These are phyloP conservation scores for Stichodactyla helianthus DNA, from an alignment of 64 coral and sea anemone species.

Conservation along the genomic window DNA sequence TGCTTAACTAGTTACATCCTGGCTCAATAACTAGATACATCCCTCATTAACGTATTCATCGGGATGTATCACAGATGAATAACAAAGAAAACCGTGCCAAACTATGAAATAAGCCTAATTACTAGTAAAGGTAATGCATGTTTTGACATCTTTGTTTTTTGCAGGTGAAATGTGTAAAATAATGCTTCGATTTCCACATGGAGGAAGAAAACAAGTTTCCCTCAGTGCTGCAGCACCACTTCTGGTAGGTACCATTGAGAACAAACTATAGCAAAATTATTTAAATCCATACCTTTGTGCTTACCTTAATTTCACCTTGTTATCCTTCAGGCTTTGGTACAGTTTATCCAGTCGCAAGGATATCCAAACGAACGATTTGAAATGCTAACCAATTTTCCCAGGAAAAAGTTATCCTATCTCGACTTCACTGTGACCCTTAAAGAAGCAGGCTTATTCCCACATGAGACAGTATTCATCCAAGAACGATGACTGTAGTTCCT, in stretches of 20 bases:
- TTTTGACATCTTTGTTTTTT: slow-evolving; percentile 9
- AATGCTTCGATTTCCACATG: slow-evolving; percentile 86
- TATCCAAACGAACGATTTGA: slow-evolving; percentile 83
- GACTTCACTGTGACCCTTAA: slow-evolving; percentile 65
- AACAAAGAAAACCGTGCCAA: too few relatives aligned
- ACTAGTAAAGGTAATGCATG: too few relatives aligned
- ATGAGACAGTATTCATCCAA: slow-evolving; percentile 97
- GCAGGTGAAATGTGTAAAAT: slow-evolving; percentile 72
- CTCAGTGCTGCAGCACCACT: slow-evolving; percentile 63
- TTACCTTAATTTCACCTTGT: neutral
- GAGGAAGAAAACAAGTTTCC: slow-evolving; percentile 66
- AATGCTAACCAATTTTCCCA: slow-evolving; percentile 88
- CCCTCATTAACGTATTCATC: too few relatives aligned
- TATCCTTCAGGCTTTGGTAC: slow-evolving; percentile 66
- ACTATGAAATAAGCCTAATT: too few relatives aligned
- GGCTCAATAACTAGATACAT: too few relatives aligned
- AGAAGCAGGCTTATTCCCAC: slow-evolving; percentile 79
- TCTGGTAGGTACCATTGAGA: slow-evolving; percentile 39
- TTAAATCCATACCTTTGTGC: too few relatives aligned
- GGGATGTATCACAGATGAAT: too few relatives aligned
- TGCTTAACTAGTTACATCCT: too few relatives aligned
- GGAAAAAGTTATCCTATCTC: slow-evolving; percentile 71
- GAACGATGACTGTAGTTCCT: slow-evolving; percentile 48
- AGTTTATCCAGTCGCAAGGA: slow-evolving; percentile 76
- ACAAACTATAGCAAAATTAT: neutral